Conservation (phyloP, 2,888 invertebrate species). For the Drosophila borborema region DNA sequence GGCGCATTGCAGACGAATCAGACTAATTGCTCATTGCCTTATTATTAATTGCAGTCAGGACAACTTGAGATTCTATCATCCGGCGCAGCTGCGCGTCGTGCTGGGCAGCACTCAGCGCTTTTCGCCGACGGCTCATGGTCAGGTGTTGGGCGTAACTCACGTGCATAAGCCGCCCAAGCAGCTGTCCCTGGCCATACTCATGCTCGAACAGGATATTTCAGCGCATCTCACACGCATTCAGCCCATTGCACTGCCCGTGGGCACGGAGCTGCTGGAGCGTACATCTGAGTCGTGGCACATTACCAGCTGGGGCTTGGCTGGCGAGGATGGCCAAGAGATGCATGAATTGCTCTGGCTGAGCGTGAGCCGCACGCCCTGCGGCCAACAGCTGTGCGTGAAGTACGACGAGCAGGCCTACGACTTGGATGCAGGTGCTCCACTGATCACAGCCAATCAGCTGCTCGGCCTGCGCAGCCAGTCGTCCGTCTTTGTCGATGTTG, state of each 20-base stretch:
- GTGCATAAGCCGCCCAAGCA: constrained; percentile 67
- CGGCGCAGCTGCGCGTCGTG: constrained; percentile 78
- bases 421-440: constrained; percentile 62
- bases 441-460: constrained; percentile 52
- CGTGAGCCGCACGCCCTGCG: constrained; percentile 30
- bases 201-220: constrained; percentile 79
- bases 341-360: constrained; percentile 51
- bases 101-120: constrained; percentile 75
- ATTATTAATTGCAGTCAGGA: constrained; percentile 29
- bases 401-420: constrained; percentile 13
- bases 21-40: neutral
- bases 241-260: constrained; percentile 62
- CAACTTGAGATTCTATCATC: constrained; percentile 69
- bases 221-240: constrained; percentile 59
- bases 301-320: constrained; percentile 60
- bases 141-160: constrained; percentile 77
- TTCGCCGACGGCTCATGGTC: constrained; percentile 53
- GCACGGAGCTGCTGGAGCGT: neutral
- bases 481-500: constrained; percentile 52
- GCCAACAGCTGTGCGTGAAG: constrained; percentile 31
- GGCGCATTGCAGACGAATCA: neutral
- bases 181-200: constrained; percentile 75
- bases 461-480: constrained; percentile 44
- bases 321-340: constrained; percentile 37
- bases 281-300: constrained; percentile 31